These are phyloP conservation scores for Salmo trutta DNA, from an alignment of 2,797 vertebrate species.

Conservation along the genomic window DNA sequence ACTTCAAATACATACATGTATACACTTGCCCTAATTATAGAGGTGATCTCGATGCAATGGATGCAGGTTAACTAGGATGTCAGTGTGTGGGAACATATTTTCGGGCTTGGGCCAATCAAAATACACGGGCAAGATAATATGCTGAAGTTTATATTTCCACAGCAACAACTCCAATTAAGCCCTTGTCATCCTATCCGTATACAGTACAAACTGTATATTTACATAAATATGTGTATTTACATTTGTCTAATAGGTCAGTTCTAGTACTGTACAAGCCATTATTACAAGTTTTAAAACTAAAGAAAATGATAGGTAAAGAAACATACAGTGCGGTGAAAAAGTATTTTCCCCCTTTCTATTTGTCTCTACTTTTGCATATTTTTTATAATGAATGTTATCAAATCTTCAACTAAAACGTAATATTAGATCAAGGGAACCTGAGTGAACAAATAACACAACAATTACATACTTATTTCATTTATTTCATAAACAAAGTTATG, in stretches of 20 bases:
- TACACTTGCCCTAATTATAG: conserved; percentile 20
- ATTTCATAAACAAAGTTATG: too few species aligned
- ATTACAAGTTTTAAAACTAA: conserved; percentile 45
- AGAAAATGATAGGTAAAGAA: conserved; percentile 35
- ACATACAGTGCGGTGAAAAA: too few species aligned
- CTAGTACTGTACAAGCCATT: conserved; percentile 52
- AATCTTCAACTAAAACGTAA: too few species aligned
- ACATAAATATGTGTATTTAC: conserved; percentile 70
- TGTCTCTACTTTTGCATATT: too few species aligned
- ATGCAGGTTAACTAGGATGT: conserved; percentile 16
- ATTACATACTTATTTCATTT: too few species aligned
- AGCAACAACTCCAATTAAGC: conserved; percentile 26
- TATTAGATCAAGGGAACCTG: too few species aligned
- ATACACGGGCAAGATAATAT: neutral
- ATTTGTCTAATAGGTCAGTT: conserved; percentile 61
- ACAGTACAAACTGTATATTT: conserved; percentile 57
- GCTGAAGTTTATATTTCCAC: neutral
- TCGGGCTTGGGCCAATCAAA: neutral
- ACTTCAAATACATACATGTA: conserved; percentile 29
- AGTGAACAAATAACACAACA: too few species aligned
- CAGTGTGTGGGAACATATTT: neutral
- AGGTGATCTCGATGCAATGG: conserved; percentile 18
- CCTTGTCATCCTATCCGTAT: conserved; percentile 30
- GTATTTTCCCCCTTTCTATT: too few species aligned
- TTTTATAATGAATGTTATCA: too few species aligned